Conservation (phyloP, 2,113 vertebrate genomes). For the Polyodon spathula region DNA sequence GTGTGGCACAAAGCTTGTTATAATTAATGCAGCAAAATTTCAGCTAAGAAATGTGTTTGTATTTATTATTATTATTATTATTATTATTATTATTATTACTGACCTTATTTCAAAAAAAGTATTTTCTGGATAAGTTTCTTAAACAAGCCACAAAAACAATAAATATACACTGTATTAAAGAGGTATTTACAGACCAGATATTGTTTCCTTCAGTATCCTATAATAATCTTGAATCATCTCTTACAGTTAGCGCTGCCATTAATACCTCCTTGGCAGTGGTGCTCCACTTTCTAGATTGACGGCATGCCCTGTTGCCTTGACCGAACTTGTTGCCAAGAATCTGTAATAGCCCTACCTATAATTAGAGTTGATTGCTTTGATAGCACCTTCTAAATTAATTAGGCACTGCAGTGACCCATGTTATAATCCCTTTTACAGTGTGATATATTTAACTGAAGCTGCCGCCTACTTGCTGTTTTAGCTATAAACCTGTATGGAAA, state of each 20-base stretch:
- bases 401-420: constrained; percentile 62
- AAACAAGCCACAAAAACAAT: background rate
- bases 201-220: constrained; percentile 1
- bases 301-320: background rate
- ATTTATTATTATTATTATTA: too few species aligned
- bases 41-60: too few species aligned
- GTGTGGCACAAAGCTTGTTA: background rate
- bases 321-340: constrained; percentile 16
- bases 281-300: constrained; percentile 9
- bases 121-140: background rate
- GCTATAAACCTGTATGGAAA: constrained; percentile 59
- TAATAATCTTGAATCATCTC: constrained; percentile 4
- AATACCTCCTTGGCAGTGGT: constrained; percentile 3
- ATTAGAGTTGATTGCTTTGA: constrained; percentile 55
- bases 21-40: constrained; percentile 6
- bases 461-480: constrained; percentile 20
- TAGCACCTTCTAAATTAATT: constrained; percentile 69
- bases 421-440: constrained; percentile 44
- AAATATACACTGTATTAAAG: constrained; percentile 1
- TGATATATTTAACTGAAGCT: too few species aligned
- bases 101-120: too few species aligned
- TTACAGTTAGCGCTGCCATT: constrained; percentile 9
- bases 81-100: too few species aligned
- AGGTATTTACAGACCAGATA: background rate
- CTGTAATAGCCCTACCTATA: constrained; percentile 39